These are phyloP conservation scores for Xenopus laevis DNA, from an alignment of 2,113 vertebrate species.

Conservation along the genomic window DNA sequence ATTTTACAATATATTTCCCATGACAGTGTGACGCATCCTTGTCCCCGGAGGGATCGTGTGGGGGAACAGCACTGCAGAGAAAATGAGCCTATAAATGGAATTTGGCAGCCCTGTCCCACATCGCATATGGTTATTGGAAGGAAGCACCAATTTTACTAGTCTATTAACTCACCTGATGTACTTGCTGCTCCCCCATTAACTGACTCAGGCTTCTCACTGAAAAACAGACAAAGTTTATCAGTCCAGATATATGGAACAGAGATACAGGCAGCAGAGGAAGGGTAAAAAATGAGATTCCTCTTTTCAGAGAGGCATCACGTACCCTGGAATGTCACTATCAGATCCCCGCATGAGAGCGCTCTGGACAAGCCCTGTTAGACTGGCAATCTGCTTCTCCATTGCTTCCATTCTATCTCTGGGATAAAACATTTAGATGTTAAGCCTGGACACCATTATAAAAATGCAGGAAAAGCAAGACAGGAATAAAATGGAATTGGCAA, in stretches of 20 bases:
- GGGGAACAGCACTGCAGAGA: no score
- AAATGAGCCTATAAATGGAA: no score
- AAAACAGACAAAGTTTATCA: background rate
- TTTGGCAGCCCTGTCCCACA: no score
- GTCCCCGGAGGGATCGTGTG: no score
- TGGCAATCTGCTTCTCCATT: slow-evolving; percentile 98
- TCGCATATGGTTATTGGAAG: no score
- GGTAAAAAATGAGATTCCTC: background rate
- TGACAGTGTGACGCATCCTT: no score
- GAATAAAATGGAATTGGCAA: no score
- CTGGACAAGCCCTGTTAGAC: slow-evolving; percentile 93
- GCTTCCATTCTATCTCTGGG: slow-evolving; percentile 95
- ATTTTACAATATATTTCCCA: no score
- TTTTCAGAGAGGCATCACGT: slow-evolving; percentile 40
- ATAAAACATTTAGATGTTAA: rapidly evolving
- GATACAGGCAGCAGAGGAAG: background rate
- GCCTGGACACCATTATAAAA: rapidly evolving
- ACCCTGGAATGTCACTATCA: slow-evolving; percentile 88
- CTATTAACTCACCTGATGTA: slow-evolving; percentile 61
- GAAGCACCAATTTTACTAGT: no score
- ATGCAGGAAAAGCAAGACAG: no score
- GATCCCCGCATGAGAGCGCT: slow-evolving; percentile 89
- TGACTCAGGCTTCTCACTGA: slow-evolving; percentile 92
- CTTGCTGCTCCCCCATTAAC: slow-evolving; percentile 82
- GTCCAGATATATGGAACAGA: background rate